Evolutionary conservation across 2,888 invertebrate genomes (phyloP).

Genomic region (Biston betularia): DNA sequence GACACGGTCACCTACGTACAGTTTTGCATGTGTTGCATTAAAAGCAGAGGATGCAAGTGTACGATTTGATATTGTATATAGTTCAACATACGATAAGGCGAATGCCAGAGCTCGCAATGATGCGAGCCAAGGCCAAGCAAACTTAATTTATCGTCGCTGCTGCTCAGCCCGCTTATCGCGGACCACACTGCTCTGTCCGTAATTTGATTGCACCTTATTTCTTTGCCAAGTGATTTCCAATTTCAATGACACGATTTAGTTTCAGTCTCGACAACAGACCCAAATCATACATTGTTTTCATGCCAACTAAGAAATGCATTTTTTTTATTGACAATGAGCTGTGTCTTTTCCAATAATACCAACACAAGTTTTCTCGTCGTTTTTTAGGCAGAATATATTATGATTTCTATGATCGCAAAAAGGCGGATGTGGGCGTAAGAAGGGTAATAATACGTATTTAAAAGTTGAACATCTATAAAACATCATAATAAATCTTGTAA

Average conservation of each 20-base stretch:
- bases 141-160: conserved; percentile 38
- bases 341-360: neutral
- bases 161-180: conserved; percentile 16
- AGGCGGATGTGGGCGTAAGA: conserved; percentile 8
- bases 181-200: conserved; percentile 11
- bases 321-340: conserved; percentile 14
- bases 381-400: neutral
- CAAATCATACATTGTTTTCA: conserved; percentile 13
- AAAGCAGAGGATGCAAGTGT: conserved; percentile 51
- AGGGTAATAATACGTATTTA: conserved; percentile 25
- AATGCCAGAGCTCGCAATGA: conserved; percentile 67
- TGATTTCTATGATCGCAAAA: conserved; percentile 11
- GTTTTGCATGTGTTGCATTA: conserved; percentile 51
- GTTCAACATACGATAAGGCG: conserved; percentile 85
- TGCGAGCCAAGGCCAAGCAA: conserved; percentile 76
- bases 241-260: conserved; percentile 12
- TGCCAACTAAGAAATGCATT: conserved; percentile 18
- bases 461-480: conserved; percentile 26
- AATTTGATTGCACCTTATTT: conserved; percentile 21
- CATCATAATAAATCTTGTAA: conserved; percentile 34
- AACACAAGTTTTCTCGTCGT: neutral
- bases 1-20: conserved; percentile 14
- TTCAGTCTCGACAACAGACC: conserved; percentile 1
- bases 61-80: conserved; percentile 63
- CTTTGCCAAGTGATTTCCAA: conserved; percentile 9